Conservation (phyloP, 2,888 invertebrate genomes). For the Deroplatys truncata region DNA sequence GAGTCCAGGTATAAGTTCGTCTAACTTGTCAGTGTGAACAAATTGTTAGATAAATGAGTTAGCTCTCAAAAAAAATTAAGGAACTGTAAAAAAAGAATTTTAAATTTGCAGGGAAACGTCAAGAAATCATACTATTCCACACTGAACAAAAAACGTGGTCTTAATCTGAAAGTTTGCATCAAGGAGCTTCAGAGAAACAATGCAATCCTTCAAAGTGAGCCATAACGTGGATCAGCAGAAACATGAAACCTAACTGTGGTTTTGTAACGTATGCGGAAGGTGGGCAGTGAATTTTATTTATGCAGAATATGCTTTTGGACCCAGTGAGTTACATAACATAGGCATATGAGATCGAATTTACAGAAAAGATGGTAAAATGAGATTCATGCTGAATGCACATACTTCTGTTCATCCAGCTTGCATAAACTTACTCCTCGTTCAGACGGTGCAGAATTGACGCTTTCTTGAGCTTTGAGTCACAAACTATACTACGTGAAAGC, state of each 20-base stretch:
- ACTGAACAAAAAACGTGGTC: too few relatives aligned
- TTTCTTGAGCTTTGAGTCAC: neutral
- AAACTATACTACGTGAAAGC: too few relatives aligned
- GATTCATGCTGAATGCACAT: neutral
- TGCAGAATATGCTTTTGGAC: neutral
- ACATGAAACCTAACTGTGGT: neutral
- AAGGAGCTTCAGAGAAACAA: neutral
- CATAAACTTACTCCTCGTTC: neutral
- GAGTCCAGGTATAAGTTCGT: too few relatives aligned
- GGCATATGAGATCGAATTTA: neutral
- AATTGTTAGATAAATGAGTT: too few relatives aligned
- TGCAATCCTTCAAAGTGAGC: neutral
- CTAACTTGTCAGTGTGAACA: too few relatives aligned
- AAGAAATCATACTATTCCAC: too few relatives aligned
- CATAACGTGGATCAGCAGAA: neutral
- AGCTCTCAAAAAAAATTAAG: too few relatives aligned
- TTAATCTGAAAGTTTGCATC: neutral
- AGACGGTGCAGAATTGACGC: neutral
- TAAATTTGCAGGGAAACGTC: too few relatives aligned
- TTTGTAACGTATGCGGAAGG: neutral
- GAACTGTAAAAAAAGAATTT: too few relatives aligned
- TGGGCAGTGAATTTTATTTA: neutral
- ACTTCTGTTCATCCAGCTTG: neutral
- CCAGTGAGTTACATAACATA: neutral
- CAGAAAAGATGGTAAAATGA: neutral